Percentiles rank a stretch among this genome's conserved stretches.
phyloP scores from a whole-genome alignment of 1,140 invertebrate genomes.

The Procambarus virginalis region DNA sequence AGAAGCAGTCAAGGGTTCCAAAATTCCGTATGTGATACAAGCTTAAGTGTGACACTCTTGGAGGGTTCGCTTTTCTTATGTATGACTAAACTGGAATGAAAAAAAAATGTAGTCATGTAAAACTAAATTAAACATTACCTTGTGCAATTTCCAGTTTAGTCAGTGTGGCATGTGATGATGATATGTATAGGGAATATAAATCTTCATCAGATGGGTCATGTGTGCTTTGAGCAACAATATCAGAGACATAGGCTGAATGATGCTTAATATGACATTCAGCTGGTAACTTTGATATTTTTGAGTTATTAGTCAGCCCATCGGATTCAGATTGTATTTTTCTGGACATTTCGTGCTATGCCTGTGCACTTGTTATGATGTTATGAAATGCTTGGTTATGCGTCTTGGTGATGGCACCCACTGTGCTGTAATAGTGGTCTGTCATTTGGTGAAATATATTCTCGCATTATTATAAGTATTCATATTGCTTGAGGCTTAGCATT shows the following conservation, averaged over 20 bases:
- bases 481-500: slow-evolving; percentile 13
- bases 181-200: slow-evolving; percentile 9
- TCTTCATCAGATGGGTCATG: background rate
- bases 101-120: background rate
- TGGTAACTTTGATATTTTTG: background rate
- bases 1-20: background rate
- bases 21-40: background rate
- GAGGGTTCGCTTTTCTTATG: background rate
- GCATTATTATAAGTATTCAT: slow-evolving; percentile 3
- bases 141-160: slow-evolving; percentile 19
- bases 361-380: slow-evolving; percentile 15
- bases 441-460: slow-evolving; percentile 1
- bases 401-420: background rate
- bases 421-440: background rate
- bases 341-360: slow-evolving; percentile 13
- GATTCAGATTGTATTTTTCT: slow-evolving; percentile 6
- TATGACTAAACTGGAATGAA: slow-evolving; percentile 13
- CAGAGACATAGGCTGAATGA: background rate
- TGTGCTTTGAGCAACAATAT: background rate
- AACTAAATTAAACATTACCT: background rate
- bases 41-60: background rate
- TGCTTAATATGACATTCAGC: background rate
- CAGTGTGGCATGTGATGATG: slow-evolving; percentile 16
- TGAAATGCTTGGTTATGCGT: slow-evolving; percentile 28
- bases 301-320: background rate